Conservation (phyloP, 1,140 invertebrate species). For the Aculops lycopersici region DNA sequence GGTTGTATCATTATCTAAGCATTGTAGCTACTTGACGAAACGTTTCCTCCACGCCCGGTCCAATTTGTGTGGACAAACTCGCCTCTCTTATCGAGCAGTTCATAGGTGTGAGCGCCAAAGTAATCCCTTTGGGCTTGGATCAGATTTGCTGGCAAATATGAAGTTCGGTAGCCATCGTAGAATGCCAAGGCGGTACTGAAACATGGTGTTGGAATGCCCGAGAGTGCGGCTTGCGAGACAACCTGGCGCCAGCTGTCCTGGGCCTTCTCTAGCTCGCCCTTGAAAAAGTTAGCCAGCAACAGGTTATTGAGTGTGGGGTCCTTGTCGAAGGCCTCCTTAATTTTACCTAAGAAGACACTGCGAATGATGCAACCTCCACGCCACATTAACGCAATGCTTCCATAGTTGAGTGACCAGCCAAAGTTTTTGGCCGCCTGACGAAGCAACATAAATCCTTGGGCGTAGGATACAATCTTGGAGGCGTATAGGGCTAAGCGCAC, state of each 20-base stretch:
- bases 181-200: constrained; percentile 73
- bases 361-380: constrained; percentile 94
- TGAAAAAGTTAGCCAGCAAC: constrained; percentile 79
- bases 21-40: constrained; percentile 75
- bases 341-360: constrained; percentile 79
- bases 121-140: constrained; percentile 90
- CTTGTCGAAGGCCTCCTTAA: constrained; percentile 75
- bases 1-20: too few species aligned
- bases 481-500: constrained; percentile 62
- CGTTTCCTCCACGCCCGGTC: constrained; percentile 86
- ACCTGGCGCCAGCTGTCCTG: constrained; percentile 28
- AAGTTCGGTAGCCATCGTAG: constrained; percentile 71
- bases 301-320: constrained; percentile 61
- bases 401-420: constrained; percentile 85
- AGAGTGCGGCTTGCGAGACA: constrained; percentile 22
- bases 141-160: constrained; percentile 52
- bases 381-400: constrained; percentile 97
- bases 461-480: constrained; percentile 92
- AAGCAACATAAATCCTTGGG: constrained; percentile 95
- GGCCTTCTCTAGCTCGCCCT: constrained; percentile 38
- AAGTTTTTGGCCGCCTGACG: constrained; percentile 63
- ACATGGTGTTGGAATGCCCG: constrained; percentile 67
- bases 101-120: constrained; percentile 96
- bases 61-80: constrained; percentile 87
- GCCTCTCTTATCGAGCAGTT: constrained; percentile 49